Percentiles rank a stretch among this genome's conserved stretches.
Evolutionary conservation across 2,797 vertebrate species (phyloP).

Genomic region (Cygnus olor): DNA sequence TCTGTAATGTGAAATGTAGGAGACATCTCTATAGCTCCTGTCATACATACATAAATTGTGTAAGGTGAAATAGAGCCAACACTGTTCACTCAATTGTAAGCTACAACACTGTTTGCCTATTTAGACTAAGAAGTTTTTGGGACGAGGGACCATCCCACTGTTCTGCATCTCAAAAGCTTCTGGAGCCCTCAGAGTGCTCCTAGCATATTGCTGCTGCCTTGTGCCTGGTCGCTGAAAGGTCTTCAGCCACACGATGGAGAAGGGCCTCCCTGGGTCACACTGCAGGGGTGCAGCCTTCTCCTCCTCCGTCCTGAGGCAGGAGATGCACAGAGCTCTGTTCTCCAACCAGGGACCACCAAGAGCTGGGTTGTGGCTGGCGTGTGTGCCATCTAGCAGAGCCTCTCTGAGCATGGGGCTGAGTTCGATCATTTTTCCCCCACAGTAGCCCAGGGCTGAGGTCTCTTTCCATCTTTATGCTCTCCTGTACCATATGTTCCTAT

Average conservation of each 20-base stretch:
- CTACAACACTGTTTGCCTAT: background rate
- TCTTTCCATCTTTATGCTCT: background rate
- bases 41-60: background rate
- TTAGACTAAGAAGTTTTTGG: background rate
- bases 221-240: fast-evolving
- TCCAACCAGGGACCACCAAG: background rate
- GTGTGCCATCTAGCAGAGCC: fast-evolving
- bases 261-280: background rate
- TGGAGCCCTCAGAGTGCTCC: fast-evolving
- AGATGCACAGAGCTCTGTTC: fast-evolving
- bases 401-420: background rate
- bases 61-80: background rate
- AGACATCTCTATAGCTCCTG: background rate
- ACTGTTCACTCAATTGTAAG: background rate
- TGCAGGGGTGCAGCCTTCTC: background rate
- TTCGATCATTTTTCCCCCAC: background rate
- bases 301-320: background rate
- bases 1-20: background rate
- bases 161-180: background rate
- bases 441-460: background rate
- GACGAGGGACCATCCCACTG: background rate
- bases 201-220: background rate
- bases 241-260: background rate
- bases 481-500: background rate
- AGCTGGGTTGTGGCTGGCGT: background rate